Conservation (phyloP, 1,140 invertebrate genomes). For the Branchinecta lynchi region DNA sequence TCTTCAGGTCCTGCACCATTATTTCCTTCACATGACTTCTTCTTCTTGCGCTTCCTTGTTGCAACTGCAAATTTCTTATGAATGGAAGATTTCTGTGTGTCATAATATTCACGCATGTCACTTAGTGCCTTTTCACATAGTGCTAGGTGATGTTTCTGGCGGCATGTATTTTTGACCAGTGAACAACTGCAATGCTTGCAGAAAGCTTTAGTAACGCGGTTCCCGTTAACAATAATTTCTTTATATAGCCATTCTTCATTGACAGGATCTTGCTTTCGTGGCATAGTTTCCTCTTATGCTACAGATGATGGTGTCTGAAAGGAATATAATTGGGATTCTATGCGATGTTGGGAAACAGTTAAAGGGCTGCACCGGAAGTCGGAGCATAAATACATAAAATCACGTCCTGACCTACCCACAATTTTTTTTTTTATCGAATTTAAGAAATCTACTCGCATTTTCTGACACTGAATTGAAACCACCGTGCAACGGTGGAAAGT, state of each 20-base stretch:
- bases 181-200: slow-evolving; percentile 8
- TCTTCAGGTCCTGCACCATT: slow-evolving; percentile 5
- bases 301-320: slow-evolving; percentile 9
- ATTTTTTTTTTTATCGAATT: too few species aligned
- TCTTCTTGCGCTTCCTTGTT: slow-evolving; percentile 5
- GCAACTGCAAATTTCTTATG: not conserved
- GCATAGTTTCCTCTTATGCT: slow-evolving; percentile 3
- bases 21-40: slow-evolving; percentile 9
- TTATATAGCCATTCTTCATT: slow-evolving; percentile 10
- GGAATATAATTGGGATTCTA: too few species aligned
- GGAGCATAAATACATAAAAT: too few species aligned
- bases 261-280: slow-evolving; percentile 8
- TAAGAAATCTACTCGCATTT: too few species aligned
- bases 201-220: slow-evolving; percentile 9
- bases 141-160: slow-evolving; percentile 4
- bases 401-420: too few species aligned
- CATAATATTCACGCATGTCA: slow-evolving; percentile 2
- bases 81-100: slow-evolving; percentile 1
- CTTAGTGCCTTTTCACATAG: slow-evolving; percentile 6
- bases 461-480: too few species aligned
- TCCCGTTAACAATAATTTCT: not conserved
- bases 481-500: too few species aligned
- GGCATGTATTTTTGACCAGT: slow-evolving; percentile 1
- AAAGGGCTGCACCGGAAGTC: too few species aligned
- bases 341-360: too few species aligned